A percentile compares a stretch with the other conserved stretches of the same genome.
These are phyloP conservation scores for Opisthocomus hoazin DNA, from an alignment of 2,113 vertebrate species.

Conservation along the genomic window DNA sequence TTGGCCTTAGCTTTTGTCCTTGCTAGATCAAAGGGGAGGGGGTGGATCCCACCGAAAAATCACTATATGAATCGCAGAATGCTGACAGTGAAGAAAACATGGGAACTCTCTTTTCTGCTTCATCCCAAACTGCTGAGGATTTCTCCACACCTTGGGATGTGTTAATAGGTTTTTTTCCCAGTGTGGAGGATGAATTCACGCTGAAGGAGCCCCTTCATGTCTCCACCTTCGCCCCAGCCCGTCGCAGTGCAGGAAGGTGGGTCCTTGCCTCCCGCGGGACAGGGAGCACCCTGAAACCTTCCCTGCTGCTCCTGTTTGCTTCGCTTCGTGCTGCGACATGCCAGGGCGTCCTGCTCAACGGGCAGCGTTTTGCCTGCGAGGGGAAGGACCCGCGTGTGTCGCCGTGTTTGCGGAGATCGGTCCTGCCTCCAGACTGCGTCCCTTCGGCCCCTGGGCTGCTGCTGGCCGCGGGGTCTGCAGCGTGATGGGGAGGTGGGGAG, in stretches of 20 bases:
- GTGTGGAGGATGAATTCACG: background rate
- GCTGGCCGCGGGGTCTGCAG: background rate
- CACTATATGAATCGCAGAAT: too few relatives aligned
- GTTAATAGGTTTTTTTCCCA: accelerated
- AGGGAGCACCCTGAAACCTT: background rate
- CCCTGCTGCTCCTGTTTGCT: background rate
- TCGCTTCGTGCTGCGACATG: background rate
- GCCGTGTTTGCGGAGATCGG: background rate
- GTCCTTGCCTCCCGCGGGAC: background rate
- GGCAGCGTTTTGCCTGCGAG: background rate
- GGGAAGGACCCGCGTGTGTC: background rate
- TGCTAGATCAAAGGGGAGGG: background rate
- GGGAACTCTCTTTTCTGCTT: background rate
- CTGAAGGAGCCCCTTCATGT: background rate
- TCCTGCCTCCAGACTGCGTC: accelerated
- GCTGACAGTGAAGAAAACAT: background rate
- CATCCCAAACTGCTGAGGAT: background rate
- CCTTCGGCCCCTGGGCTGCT: background rate
- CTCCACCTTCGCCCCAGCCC: background rate
- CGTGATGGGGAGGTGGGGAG: background rate
- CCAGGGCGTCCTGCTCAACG: background rate
- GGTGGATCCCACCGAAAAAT: background rate
- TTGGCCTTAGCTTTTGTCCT: background rate
- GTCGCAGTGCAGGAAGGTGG: accelerated
- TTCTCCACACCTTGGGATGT: background rate